Evolutionary conservation across 2,113 vertebrate species (phyloP).

Genomic region (Lynx canadensis): DNA sequence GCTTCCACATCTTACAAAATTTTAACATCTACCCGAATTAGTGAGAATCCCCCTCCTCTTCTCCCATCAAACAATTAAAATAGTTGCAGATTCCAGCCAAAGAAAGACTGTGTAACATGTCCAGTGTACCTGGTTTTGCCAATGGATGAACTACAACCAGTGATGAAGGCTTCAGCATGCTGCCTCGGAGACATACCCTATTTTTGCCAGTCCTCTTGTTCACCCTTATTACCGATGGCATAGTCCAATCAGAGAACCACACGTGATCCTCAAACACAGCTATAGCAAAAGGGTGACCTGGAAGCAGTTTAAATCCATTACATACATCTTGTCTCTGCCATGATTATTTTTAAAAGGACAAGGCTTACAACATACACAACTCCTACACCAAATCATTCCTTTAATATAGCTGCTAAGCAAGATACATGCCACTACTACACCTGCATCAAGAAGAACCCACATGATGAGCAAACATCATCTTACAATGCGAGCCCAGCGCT

Average conservation of each 20-base stretch:
- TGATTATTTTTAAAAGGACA: not conserved
- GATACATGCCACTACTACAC: too few relatives aligned
- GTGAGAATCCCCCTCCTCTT: not conserved
- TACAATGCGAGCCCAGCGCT: not conserved
- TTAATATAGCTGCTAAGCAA: not conserved
- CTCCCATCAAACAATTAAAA: not conserved
- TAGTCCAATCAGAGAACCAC: constrained; percentile 93
- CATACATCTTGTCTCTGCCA: not conserved
- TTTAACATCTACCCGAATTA: not conserved
- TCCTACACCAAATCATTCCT: not conserved
- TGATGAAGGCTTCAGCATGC: constrained; percentile 91
- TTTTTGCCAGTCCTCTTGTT: constrained; percentile 91
- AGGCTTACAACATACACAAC: not conserved
- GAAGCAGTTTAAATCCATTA: constrained; percentile 63
- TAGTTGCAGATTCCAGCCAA: constrained; percentile 32
- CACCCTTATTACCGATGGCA: constrained; percentile 87
- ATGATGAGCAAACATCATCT: accelerated
- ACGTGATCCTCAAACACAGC: constrained; percentile 93
- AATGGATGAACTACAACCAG: constrained; percentile 93
- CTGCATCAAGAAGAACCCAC: not conserved
- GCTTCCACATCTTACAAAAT: not conserved
- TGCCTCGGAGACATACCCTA: constrained; percentile 87
- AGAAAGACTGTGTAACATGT: constrained; percentile 63
- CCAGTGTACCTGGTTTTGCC: constrained; percentile 93
- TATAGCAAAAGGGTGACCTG: constrained; percentile 91